These are phyloP conservation scores for Catocala fraxini DNA, from an alignment of 2,888 invertebrate species.

Conservation along the genomic window DNA sequence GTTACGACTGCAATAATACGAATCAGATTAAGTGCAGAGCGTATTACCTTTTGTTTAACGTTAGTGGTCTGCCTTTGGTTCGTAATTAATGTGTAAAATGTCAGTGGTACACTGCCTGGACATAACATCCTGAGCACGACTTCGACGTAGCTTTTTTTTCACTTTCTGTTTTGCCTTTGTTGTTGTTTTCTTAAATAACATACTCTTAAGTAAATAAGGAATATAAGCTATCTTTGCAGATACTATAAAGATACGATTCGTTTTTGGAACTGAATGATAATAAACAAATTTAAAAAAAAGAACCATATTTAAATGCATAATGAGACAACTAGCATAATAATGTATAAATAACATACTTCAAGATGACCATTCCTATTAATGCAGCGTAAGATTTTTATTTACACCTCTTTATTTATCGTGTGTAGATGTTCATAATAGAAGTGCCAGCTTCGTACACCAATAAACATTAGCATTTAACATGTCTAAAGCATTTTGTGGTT, in stretches of 20 bases:
- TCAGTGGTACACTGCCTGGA: slow-evolving; percentile 44
- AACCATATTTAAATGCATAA: too few species aligned
- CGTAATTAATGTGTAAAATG: slow-evolving; percentile 72
- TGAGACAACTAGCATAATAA: too few species aligned
- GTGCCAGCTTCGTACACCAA: slow-evolving; percentile 31
- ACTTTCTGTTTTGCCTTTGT: slow-evolving; percentile 25
- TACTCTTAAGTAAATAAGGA: slow-evolving; percentile 6
- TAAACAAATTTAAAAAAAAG: too few species aligned
- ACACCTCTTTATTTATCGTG: slow-evolving; percentile 6
- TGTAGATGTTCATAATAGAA: slow-evolving; percentile 23
- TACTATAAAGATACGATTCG: not conserved
- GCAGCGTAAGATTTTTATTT: not conserved
- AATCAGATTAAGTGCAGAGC: slow-evolving; percentile 79
- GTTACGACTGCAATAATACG: slow-evolving; percentile 79
- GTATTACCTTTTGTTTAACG: slow-evolving; percentile 76
- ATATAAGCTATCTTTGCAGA: not conserved
- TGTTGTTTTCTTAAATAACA: slow-evolving; percentile 35
- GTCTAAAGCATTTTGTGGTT: slow-evolving; percentile 35
- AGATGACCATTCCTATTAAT: not conserved
- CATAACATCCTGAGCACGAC: slow-evolving; percentile 51
- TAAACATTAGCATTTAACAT: slow-evolving; percentile 45
- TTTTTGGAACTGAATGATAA: not conserved
- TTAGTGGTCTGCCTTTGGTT: slow-evolving; percentile 62
- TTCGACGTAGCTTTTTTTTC: slow-evolving; percentile 43
- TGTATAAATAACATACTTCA: too few species aligned